Evolutionary conservation across 2,888 invertebrate genomes (phyloP).

Genomic region (Papilio protenor): DNA sequence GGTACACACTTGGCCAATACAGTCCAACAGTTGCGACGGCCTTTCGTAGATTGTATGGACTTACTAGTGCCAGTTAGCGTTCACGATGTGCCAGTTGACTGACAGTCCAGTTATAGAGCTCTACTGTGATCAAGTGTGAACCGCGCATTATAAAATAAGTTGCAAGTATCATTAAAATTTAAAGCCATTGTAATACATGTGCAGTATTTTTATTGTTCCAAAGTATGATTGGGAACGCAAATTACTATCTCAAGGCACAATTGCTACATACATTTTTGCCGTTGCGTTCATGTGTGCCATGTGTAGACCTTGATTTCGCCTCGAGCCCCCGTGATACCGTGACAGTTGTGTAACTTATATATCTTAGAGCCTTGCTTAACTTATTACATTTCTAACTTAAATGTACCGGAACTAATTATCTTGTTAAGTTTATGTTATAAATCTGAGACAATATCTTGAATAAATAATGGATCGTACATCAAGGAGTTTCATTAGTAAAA

Average conservation of each 20-base stretch:
- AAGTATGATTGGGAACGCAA: constrained; percentile 1
- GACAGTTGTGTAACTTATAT: constrained; percentile 23
- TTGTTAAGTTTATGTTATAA: background rate
- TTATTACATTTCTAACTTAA: constrained; percentile 18
- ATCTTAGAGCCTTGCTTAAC: constrained; percentile 18
- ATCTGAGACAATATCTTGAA: constrained; percentile 2
- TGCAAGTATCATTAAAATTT: background rate
- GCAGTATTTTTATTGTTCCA: constrained; percentile 19
- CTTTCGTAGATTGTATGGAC: no score
- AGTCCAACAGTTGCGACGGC: no score
- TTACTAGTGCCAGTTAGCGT: no score
- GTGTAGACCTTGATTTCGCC: constrained; percentile 16
- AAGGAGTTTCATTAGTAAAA: background rate
- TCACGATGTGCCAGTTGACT: no score
- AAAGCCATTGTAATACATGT: background rate
- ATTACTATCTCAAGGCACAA: background rate
- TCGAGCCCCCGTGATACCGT: constrained; percentile 5
- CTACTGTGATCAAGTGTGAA: no score
- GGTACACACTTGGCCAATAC: no score
- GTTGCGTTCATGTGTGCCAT: constrained; percentile 27
- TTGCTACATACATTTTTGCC: background rate
- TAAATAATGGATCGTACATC: background rate
- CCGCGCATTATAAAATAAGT: background rate
- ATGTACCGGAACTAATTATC: constrained; percentile 4
- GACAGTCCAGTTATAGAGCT: no score